Evolutionary conservation across 2,113 vertebrate genomes (phyloP).

Genomic region (human): GRCh38 chr4:169328001-169328500

Average conservation of each 20-base stretch:
- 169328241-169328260: background rate
- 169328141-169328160: background rate
- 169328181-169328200: background rate
- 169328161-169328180: background rate
- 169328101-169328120: background rate
- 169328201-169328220: background rate
- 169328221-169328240: background rate
- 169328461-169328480: background rate
- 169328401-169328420: background rate
- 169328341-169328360: background rate
- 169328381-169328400: background rate
- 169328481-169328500: background rate
- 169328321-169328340: background rate
- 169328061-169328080: background rate
- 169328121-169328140: background rate
- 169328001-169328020: background rate
- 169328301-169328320: background rate
- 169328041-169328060: background rate
- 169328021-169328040: background rate
- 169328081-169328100: background rate
- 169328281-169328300: background rate
- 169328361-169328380: background rate
- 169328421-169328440: background rate
- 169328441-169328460: background rate
- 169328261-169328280: rapidly evolving